phyloP scores from a whole-genome alignment of 2,888 invertebrate species.

The Branchipolynoe longqiensis region DNA sequence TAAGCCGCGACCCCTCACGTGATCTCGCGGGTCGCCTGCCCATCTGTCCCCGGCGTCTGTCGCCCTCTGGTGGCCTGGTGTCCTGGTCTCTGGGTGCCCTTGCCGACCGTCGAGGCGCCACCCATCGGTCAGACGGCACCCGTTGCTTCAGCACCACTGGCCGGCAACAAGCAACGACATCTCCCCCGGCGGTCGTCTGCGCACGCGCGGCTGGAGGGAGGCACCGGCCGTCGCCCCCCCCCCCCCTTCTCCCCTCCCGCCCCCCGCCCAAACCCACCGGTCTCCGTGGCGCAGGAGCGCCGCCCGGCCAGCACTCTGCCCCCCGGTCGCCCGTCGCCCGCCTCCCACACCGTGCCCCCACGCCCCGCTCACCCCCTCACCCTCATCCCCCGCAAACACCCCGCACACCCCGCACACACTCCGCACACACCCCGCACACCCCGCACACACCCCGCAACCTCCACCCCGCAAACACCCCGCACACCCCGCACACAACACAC shows the following conservation, averaged over 20 bases:
- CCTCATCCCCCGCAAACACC: not conserved
- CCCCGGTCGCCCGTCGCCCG: not conserved
- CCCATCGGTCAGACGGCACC: no score
- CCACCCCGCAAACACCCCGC: not conserved
- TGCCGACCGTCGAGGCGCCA: not conserved
- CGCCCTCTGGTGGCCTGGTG: not conserved
- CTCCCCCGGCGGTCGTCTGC: no score
- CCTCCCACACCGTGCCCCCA: not conserved
- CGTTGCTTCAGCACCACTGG: no score
- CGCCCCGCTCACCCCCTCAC: not conserved
- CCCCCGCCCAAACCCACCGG: not conserved
- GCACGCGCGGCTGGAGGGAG: no score
- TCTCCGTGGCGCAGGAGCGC: no score
- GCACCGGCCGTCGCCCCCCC: not conserved
- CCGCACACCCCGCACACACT: not conserved
- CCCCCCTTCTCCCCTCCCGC: not conserved
- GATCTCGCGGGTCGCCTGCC: slow-evolving; percentile 4
- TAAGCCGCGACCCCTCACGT: no score
- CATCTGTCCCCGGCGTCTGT: slow-evolving; percentile 49
- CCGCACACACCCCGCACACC: not conserved
- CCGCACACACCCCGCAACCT: not conserved
- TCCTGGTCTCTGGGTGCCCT: not conserved
- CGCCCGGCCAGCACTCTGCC: no score
- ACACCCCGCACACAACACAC: no score
- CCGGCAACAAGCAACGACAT: no score